Base-by-base conservation (phyloP, 2,888 invertebrate genomes). In the Amiota minor region DNA sequence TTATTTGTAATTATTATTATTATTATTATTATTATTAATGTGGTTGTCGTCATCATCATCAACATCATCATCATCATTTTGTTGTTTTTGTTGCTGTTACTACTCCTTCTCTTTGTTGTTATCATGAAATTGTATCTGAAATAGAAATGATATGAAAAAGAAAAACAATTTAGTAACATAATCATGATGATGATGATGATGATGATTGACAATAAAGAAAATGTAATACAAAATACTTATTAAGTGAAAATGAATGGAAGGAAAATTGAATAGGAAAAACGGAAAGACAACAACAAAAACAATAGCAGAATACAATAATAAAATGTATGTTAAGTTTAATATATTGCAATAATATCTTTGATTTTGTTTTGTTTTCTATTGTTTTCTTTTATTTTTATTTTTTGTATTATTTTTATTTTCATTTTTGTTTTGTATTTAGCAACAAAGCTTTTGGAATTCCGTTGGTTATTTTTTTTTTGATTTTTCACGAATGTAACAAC, bases 321-420 rank as follows among this genome's bases (percentile, higher is more conserved):
- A 76, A 76, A 76, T 76, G 76, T 80, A 9, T 79, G 85, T 75
- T 75, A 76, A 82, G 85, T 80, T 84, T 59, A 59, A 59, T n/a
- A 85, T 82, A 35, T 35, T n/a, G n/a, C n/a, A 35, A 35, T 35
- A 35, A 35, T 35, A 35, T 35, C 35, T 35, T 35, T 35, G 35
- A 35, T 35, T 35, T 82, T 82, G 77, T 85, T 82, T 81, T 82
- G 84, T 83, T 82, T 79, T 85, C 81, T 82, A 85, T 85, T 77
- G 84, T 80, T 78, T 79, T 82, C 80, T 82, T 80, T 82, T 85
- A 78, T 85, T 80, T 81, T 79, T 82, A 82, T 82, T 79, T 85
- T 83, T 82, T 68, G 79, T 83, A 76, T 83, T 84, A 81, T 84
- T 85, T 83, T 70, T 74, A 77, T 74, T 71, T 72, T 61, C 50